Evolutionary conservation across 2,888 invertebrate species (phyloP).

Genomic region (Willowsia nigromaculata): DNA sequence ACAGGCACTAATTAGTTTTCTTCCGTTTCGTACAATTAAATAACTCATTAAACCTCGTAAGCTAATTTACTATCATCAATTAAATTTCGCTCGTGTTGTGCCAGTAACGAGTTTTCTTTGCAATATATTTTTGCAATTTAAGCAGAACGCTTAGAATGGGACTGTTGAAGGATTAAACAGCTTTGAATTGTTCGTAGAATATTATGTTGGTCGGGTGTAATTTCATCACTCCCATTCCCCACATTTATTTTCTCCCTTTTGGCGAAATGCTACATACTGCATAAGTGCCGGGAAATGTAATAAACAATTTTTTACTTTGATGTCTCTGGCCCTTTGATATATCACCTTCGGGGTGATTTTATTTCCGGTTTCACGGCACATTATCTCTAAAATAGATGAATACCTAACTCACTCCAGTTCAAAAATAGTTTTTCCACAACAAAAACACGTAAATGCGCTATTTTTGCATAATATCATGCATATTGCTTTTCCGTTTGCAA

Average conservation of each 20-base stretch:
- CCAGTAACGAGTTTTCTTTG: neutral
- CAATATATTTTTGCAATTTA: neutral
- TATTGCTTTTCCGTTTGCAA: neutral
- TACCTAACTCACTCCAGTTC: neutral
- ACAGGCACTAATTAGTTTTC: conserved; percentile 44
- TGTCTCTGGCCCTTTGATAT: neutral
- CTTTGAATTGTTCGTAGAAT: neutral
- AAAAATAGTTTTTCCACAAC: neutral
- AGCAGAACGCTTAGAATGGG: neutral
- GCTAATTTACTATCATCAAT: neutral
- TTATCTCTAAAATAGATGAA: neutral
- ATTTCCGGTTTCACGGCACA: neutral
- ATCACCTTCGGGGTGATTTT: conserved; percentile 3
- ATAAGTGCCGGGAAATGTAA: neutral
- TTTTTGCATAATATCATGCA: neutral
- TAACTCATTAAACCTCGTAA: conserved; percentile 32
- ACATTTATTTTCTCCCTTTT: neutral
- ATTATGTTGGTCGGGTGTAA: neutral
- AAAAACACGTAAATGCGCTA: neutral
- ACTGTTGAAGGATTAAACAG: neutral
- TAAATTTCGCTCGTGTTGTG: neutral
- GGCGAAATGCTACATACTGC: neutral
- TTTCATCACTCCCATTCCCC: neutral
- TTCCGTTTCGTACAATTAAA: conserved; percentile 24
- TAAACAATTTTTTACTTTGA: neutral